Evolutionary conservation across 2,888 invertebrate genomes (phyloP).

Genomic region (Meteorus colon): DNA sequence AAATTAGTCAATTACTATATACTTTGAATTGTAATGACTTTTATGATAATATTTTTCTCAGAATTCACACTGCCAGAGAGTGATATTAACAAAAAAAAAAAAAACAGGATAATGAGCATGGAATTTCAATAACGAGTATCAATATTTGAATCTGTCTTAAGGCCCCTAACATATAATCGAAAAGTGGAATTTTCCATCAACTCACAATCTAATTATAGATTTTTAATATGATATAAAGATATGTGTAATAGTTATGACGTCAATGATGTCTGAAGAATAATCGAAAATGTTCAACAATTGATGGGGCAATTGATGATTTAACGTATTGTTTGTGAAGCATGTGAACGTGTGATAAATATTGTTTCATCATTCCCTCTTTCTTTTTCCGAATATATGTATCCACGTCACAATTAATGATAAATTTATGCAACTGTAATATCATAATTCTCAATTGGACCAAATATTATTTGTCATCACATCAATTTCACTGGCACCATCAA

Average conservation of each 20-base stretch:
- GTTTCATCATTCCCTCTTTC: background rate
- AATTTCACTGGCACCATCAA: background rate
- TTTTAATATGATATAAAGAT: no score
- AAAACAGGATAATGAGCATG: no score
- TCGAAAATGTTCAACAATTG: background rate
- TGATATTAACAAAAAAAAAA: no score
- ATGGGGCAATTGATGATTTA: background rate
- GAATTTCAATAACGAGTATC: no score
- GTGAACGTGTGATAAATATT: background rate
- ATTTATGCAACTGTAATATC: slow-evolving; percentile 2
- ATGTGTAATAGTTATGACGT: background rate
- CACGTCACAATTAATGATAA: background rate
- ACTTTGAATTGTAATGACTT: no score
- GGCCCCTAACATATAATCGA: no score
- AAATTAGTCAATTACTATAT: no score
- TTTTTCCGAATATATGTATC: background rate
- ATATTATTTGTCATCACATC: background rate
- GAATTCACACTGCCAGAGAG: no score
- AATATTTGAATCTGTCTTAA: no score
- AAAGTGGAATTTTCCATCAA: no score
- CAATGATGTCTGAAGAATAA: background rate
- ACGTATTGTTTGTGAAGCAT: background rate
- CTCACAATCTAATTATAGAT: no score
- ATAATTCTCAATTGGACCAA: background rate
- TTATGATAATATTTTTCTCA: no score